These are phyloP conservation scores for Perca fluviatilis DNA, from an alignment of 2,113 vertebrate genomes.

Conservation along the genomic window DNA sequence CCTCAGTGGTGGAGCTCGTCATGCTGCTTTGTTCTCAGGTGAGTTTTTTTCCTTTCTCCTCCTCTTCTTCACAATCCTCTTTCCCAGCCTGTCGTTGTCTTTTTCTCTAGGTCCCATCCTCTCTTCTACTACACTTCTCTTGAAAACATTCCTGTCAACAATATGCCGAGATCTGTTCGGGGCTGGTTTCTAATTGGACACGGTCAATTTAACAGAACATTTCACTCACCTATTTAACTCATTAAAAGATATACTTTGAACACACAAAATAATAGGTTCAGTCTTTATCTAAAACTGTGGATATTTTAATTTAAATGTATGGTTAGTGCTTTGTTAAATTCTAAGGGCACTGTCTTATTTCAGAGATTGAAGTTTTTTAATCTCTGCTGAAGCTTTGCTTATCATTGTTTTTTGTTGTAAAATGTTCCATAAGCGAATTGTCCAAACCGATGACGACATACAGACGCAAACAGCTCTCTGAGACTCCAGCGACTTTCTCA, in stretches of 20 bases:
- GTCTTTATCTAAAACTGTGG: not conserved
- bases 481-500: conserved; percentile 47
- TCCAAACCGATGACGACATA: conserved; percentile 14
- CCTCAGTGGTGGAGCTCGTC: conserved; percentile 97
- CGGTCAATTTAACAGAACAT: not conserved
- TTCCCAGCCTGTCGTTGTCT: not conserved
- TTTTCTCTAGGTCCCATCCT: not conserved
- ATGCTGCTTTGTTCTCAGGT: conserved; percentile 99
- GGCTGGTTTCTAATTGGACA: not conserved
- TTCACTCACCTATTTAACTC: not conserved
- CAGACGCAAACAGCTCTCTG: conserved; percentile 17
- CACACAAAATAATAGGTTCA: not conserved
- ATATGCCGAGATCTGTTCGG: not conserved
- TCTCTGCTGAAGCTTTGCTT: not conserved
- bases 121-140: not conserved
- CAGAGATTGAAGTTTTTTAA: not conserved
- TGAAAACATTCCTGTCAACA: conserved; percentile 5
- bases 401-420: not conserved
- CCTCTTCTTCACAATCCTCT: conserved; percentile 1
- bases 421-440: conserved; percentile 10
- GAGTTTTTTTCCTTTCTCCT: conserved; percentile 54
- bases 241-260: not conserved
- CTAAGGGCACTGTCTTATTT: not conserved
- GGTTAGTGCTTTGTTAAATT: not conserved
- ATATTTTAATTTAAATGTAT: not conserved